phyloP scores from a whole-genome alignment of 2,113 vertebrate species.

The Dasyurus viverrinus region DNA sequence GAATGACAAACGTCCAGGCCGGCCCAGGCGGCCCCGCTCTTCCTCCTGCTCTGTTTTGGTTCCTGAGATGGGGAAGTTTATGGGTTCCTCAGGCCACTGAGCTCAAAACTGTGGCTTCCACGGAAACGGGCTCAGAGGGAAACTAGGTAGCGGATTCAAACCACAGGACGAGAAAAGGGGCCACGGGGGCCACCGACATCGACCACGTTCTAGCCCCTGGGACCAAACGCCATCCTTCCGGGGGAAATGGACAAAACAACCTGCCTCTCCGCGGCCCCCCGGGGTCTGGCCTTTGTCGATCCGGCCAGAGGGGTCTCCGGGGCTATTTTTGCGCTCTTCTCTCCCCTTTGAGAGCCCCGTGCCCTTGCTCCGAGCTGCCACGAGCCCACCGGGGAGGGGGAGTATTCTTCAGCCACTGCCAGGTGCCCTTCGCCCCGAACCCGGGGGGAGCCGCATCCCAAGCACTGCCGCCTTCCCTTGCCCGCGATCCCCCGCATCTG shows the following conservation, averaged over 20 bases:
- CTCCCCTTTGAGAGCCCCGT: slow-evolving; percentile 73
- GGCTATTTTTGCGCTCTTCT: slow-evolving; percentile 67
- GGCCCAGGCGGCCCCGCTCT: slow-evolving; percentile 74
- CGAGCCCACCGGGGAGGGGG: slow-evolving; percentile 44
- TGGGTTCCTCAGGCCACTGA: slow-evolving; percentile 63
- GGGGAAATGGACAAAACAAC: slow-evolving; percentile 61
- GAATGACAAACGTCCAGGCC: slow-evolving; percentile 86
- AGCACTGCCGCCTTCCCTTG: slow-evolving; percentile 47
- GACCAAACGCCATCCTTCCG: slow-evolving; percentile 40
- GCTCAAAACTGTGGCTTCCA: background rate
- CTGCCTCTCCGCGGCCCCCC: slow-evolving; percentile 49
- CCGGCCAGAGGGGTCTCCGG: slow-evolving; percentile 54
- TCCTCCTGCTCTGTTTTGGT: slow-evolving; percentile 78
- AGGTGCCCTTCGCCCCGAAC: slow-evolving; percentile 41
- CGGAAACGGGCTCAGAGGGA: background rate
- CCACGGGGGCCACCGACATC: background rate
- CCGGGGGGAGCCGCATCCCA: slow-evolving; percentile 42
- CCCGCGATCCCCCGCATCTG: background rate
- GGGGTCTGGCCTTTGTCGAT: slow-evolving; percentile 78
- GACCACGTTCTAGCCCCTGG: slow-evolving; percentile 14
- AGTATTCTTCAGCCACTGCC: slow-evolving; percentile 63
- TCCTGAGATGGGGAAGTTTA: slow-evolving; percentile 72
- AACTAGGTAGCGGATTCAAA: background rate
- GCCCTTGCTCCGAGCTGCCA: slow-evolving; percentile 62
- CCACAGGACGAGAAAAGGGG: no score